Evolutionary conservation across 2,888 invertebrate species (phyloP), one percentile per base, ranked within the genome.

Genomic region (Dioctria linearis): DNA sequence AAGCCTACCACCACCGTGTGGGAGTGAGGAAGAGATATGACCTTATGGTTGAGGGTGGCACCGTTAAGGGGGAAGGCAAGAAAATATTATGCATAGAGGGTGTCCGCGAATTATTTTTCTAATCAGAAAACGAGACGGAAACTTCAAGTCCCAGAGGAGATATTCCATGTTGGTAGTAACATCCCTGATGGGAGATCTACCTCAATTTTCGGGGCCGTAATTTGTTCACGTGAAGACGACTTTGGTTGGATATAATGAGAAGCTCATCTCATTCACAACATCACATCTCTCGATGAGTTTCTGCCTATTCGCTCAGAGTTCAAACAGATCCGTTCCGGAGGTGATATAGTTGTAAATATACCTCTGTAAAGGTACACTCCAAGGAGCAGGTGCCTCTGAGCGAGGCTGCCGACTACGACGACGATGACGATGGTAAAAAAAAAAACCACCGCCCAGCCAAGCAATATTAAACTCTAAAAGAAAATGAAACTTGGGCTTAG

Each of bases 281-380:
- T 76, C 76, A 76, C 40, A 46, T 61, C 42, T 25, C 25, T 57
- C 49, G 63, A 61, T 6, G 63, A 63, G 63, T 46, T 76, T 25
- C 63, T 63, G 63, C 43, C 69, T 75, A 76, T 76, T 46, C 43
- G 46, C 43, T 25, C 37, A 25, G 25, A 25, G 25, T 25, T 25
- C 25, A 25, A 25, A 25, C 25, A 9, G 76, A 63, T 63, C 61
- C 76, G 46, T 49, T 63, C 61, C 76, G 61, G 63, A 63, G 76
- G 63, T 76, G 76, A 76, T 25, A 25, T 76, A 76, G 76, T 76
- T 76, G 76, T 76, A 76, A 76, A 76, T 76, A 75, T 75, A 63
- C 49, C 11, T 42, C 61, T 46, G 37, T 25, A 63, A 76, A 63
- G 76, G 76, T 25, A 25, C 63, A 76, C 76, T 63, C 76, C 63